A percentile compares a stretch with the other conserved stretches of the same genome.
These are phyloP conservation scores for Zeuzera pyrina DNA, from an alignment of 2,888 invertebrate genomes.

Conservation along the genomic window DNA sequence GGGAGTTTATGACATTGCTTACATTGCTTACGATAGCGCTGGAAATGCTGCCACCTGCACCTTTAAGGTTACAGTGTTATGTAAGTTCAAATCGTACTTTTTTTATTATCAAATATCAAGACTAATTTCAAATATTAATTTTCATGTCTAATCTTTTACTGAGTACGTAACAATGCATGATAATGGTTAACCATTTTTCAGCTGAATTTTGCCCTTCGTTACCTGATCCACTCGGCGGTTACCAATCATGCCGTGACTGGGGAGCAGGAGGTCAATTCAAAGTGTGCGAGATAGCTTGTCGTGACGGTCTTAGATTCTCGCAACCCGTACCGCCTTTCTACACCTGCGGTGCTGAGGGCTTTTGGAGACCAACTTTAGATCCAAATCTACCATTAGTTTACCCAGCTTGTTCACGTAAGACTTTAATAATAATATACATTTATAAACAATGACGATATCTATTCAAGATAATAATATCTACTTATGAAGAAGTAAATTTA, in stretches of 20 bases:
- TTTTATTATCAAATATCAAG: neutral
- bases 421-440: too few relatives aligned
- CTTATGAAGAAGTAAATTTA: too few relatives aligned
- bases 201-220: constrained; percentile 94
- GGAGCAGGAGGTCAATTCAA: constrained; percentile 97
- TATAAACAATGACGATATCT: too few relatives aligned
- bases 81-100: constrained; percentile 68
- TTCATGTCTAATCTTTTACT: neutral
- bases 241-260: constrained; percentile 95
- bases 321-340: constrained; percentile 96
- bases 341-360: constrained; percentile 98
- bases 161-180: constrained; percentile 1
- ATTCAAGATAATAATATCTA: too few relatives aligned
- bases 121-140: neutral
- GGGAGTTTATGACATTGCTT: constrained; percentile 94
- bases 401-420: constrained; percentile 91
- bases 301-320: constrained; percentile 90
- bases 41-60: constrained; percentile 93
- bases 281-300: constrained; percentile 93
- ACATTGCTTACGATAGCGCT: constrained; percentile 93
- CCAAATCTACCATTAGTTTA: constrained; percentile 87
- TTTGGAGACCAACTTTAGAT: constrained; percentile 93
- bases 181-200: constrained; percentile 33
- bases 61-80: constrained; percentile 91
- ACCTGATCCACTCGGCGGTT: constrained; percentile 91